Evolutionary conservation across 2,797 vertebrate species (phyloP), one percentile per base, ranked within the genome.

Genomic region (Thripadectes ignobilis): DNA sequence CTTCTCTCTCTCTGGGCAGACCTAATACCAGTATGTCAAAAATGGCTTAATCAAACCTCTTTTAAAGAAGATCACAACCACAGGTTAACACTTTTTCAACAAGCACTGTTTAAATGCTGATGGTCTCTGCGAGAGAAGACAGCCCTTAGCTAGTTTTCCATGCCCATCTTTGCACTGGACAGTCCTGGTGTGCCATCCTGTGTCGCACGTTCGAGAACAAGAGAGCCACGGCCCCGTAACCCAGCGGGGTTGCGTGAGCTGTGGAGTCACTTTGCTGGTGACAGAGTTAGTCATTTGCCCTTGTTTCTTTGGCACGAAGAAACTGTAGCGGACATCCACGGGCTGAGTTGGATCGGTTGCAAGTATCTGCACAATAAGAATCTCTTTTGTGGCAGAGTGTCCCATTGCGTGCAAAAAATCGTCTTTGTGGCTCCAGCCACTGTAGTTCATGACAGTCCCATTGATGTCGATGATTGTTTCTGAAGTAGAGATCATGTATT

Each of bases 401-500:
- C 99, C 99, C 99, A 99, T 99, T 48, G 99, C 98, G 63, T 99
- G 99, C 76, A 99, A 94, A 95, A 98, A 99, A 91, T 99, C 99
- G 4, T 99, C 99, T 74, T 96, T 97, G 76, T 99, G 99, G 95
- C 99, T 99, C 99, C 99, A 99, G 34, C 99, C 99, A 1, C 99
- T 99, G 97, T 99, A 99, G 98, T 99, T 99, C 95, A 99, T 98
- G 86, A 99, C 98, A 1, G 99, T 99, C 38, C 99, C 99, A 0
- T 99, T 99, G 97, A 99, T 97, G 13, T 99, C 98, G 63, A 99
- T 98, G 96, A 99, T 98, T 2, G 98, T 99, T 96, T 99, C 99
- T 0, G 99, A 99, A 57, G 99, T 99, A 96, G 99, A 99, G 97
- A 99, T 99, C 99, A 99, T 99, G 73, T 99, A 99, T 92, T 99